Base-by-base conservation (phyloP, 2,888 invertebrate species). In the Drosophila antonietae region DNA sequence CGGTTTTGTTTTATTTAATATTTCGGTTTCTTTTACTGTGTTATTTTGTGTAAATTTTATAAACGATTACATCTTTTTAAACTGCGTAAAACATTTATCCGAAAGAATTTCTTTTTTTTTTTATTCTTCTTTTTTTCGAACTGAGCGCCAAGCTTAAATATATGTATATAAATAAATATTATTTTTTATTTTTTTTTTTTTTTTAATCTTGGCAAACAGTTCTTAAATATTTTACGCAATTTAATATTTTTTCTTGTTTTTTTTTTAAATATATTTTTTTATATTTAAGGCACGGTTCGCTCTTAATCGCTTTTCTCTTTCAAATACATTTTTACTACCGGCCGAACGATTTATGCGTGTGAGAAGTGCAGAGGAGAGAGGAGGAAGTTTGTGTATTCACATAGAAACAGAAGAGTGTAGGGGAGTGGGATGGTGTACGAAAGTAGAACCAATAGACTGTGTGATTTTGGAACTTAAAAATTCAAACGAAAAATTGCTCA, bases 1-100 rank as follows among this genome's bases (percentile, higher is more conserved):
- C 33, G 44, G 7, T 56, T 47, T 18, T 1, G 4, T 35, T 33
- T 41, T n/a, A 7, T 44, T 44, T 44, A 6, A 5, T 6, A 12
- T 20, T 12, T 44, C 44, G 20, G 20, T 14, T 44, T 20, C 7
- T 44, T 14, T 6, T 35, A 33, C 44, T n/a, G 9, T 51, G 3
- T 58, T 66, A 47, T 51, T 51, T 57, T 10, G 68, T 52, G 8
- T n/a, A 43, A 20, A 58, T 46, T 58, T 44, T 14, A 44, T 14
- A 7, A 4, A 51, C 35, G 44, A 18, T 28, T 53, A 18, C 52
- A 62, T 65, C 67, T 67, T 74, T 49, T 65, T 47, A 18, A 65
- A 59, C 49, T 84, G 80, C 88, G 83, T 79, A 84, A 41, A 77
- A 83, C 88, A 80, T 63, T 79, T 52, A 61, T 28, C 61, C 52